Percentiles rank a stretch among this genome's conserved stretches.
Conservation (phyloP, 2,113 vertebrate species). For the Helogale parvula region DNA sequence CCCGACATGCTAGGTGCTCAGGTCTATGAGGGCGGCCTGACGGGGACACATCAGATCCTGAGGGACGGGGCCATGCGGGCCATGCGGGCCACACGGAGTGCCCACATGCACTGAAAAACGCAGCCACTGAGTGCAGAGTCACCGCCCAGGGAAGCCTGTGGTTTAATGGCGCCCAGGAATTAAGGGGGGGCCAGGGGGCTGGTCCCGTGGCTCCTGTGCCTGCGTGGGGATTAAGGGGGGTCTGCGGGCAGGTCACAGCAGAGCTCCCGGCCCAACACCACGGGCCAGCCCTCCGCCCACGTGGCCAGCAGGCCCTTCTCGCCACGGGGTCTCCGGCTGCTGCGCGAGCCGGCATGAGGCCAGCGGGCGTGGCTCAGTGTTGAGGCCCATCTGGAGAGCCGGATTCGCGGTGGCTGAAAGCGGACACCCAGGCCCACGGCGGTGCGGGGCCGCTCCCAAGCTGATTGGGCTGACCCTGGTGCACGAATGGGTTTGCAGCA, state of each 20-base stretch:
- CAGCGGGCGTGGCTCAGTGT: not conserved
- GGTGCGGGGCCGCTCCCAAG: too few relatives aligned
- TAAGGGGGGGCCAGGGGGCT: too few relatives aligned
- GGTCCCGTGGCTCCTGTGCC: too few relatives aligned
- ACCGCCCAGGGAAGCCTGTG: fast-evolving
- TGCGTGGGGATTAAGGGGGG: not conserved
- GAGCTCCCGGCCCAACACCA: not conserved
- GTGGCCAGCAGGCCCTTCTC: not conserved
- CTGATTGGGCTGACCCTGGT: fast-evolving
- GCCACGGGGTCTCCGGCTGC: not conserved
- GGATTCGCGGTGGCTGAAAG: fast-evolving
- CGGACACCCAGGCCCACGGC: fast-evolving
- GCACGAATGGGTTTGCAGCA: fast-evolving
- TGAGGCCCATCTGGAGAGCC: not conserved
- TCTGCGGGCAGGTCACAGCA: not conserved
- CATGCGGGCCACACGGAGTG: not conserved
- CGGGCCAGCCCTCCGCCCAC: too few relatives aligned
- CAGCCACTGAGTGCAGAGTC: not conserved
- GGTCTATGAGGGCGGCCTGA: not conserved
- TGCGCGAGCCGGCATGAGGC: not conserved
- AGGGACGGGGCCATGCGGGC: not conserved
- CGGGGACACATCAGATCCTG: fast-evolving
- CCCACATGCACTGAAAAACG: fast-evolving
- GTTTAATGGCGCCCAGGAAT: too few relatives aligned
- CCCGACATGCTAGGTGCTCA: not conserved